Evolutionary conservation across 2,888 invertebrate species (phyloP).

Genomic region (Tenthredo livida): DNA sequence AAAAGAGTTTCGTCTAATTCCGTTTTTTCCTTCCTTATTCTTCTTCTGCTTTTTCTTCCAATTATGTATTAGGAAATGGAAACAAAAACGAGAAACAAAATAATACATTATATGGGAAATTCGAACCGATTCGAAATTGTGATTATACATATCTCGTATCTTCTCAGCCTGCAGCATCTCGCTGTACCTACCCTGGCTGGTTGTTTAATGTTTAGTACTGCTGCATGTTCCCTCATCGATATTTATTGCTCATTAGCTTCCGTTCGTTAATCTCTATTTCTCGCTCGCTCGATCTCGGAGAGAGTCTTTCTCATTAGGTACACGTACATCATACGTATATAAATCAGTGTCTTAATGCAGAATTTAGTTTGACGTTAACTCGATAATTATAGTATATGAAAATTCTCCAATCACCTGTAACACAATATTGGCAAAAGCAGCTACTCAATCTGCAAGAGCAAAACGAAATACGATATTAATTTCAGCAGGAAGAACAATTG

Average conservation of each 20-base stretch:
- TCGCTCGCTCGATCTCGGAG: not conserved
- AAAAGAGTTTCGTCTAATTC: not conserved
- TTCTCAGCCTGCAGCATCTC: no score
- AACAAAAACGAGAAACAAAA: no score
- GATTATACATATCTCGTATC: no score
- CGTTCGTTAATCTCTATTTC: not conserved
- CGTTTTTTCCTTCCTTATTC: not conserved
- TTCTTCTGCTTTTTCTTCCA: not conserved
- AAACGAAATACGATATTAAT: no score
- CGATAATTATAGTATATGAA: not conserved
- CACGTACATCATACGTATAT: not conserved
- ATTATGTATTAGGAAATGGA: no score
- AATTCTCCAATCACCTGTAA: not conserved
- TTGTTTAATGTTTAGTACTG: not conserved
- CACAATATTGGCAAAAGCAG: not conserved
- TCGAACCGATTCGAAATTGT: no score
- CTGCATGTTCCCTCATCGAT: not conserved
- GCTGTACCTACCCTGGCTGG: no score
- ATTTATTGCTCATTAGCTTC: constrained; percentile 3
- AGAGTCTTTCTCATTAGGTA: not conserved
- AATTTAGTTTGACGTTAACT: not conserved
- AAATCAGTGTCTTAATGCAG: not conserved
- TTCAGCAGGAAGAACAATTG: no score
- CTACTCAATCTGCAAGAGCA: no score
- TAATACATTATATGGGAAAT: not conserved